Evolutionary conservation across 2,888 invertebrate species (phyloP), one percentile per base, ranked within the genome.

Genomic region (Pseudococcus longispinus): DNA sequence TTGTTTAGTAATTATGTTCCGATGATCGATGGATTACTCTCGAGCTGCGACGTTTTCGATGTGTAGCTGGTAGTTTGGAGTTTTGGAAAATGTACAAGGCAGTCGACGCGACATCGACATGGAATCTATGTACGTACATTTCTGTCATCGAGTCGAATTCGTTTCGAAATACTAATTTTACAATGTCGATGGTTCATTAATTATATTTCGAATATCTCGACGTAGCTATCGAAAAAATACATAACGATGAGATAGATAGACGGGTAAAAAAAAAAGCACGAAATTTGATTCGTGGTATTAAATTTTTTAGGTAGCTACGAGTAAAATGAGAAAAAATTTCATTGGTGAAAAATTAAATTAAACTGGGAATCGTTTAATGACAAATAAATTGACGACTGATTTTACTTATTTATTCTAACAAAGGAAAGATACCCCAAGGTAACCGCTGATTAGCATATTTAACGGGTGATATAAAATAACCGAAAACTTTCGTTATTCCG

Each of bases 1-100:
- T 80, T 80, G 77, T 80, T 80, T 80, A 80, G 77, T 80, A 42
- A 80, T 80, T 80, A 42, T 80, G 77, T 80, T 74, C 9, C 77
- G 77, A 80, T 80, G 77, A 80, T 80, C 77, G 77, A 80, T 80
- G 77, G 77, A 80, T 42, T 80, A 20, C 42, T 42, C 42, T 42
- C 1, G 42, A 42, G 23, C 42, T 42, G 42, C 37, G 70, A 70
- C 29, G 20, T 70, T 70, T 70, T 70, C 29, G 18, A 70, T 70
- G 70, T 70, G 29, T 9, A 2, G 2, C n/a, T 55, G 15, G 55
- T n/a, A 18, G 18, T n/a, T 55, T 55, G n/a, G n/a, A 20, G 18
- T 20, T 26, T 65, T 26, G 6, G 5, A 70, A 70, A 70, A 70
- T 70, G 8, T 15, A n/a, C 8, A 18, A 2, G 3, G 18, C n/a